These are phyloP conservation scores for Erpobdella octoculata DNA, from an alignment of 2,888 invertebrate genomes.

Conservation along the genomic window DNA sequence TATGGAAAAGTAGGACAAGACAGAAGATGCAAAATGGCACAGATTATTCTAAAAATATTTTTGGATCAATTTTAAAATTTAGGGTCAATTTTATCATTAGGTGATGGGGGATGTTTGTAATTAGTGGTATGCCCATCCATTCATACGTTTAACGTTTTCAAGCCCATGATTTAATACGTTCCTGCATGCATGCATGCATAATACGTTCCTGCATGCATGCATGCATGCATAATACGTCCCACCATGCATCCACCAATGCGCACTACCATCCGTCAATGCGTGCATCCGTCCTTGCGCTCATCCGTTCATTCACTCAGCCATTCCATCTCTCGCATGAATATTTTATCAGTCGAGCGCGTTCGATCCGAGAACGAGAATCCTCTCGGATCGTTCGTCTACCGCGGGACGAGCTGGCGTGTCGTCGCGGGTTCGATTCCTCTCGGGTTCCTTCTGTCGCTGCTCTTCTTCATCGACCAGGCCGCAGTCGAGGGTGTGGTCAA, in stretches of 20 bases:
- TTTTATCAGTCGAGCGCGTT: background rate
- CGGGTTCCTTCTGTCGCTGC: constrained; percentile 58
- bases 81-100: too few species aligned
- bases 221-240: background rate
- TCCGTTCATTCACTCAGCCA: background rate
- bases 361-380: background rate
- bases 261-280: background rate
- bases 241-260: background rate
- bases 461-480: constrained; percentile 62
- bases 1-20: too few species aligned
- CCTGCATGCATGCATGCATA: background rate
- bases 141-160: background rate
- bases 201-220: background rate
- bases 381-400: background rate
- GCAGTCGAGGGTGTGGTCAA: constrained; percentile 60
- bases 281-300: background rate
- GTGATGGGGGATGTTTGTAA: too few species aligned
- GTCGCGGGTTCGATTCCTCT: constrained; percentile 55
- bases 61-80: too few species aligned
- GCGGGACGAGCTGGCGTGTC: constrained; percentile 46
- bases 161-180: background rate
- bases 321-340: background rate
- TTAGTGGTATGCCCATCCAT: too few species aligned
- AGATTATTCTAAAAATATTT: too few species aligned
- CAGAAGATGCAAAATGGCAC: too few species aligned